A percentile compares a stretch with the other conserved stretches of the same genome.
Conservation (phyloP, 2,888 invertebrate genomes). For the Neoascia interrupta region DNA sequence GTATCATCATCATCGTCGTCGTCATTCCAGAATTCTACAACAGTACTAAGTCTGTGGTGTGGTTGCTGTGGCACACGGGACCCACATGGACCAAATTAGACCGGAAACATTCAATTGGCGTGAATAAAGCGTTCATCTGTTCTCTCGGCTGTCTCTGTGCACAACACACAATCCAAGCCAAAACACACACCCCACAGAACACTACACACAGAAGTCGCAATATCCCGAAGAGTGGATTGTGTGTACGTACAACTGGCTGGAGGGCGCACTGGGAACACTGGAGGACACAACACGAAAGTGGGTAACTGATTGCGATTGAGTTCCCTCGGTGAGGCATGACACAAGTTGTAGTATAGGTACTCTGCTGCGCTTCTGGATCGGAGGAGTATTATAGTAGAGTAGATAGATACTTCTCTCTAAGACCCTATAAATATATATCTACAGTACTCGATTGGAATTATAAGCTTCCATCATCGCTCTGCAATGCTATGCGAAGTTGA, state of each 20-base stretch:
- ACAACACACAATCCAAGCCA: neutral
- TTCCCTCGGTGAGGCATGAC: conserved; percentile 42
- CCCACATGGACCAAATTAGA: conserved; percentile 66
- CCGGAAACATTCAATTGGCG: conserved; percentile 69
- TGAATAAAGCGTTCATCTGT: conserved; percentile 68
- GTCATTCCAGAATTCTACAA: neutral
- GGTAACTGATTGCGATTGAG: conserved; percentile 60
- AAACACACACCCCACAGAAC: neutral
- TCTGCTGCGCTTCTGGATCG: too few relatives aligned
- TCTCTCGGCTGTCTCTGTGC: conserved; percentile 17
- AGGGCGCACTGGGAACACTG: neutral
- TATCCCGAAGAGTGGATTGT: conserved; percentile 12
- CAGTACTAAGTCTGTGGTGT: too few relatives aligned
- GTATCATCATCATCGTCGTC: conserved; percentile 1
- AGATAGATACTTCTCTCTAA: conserved; percentile 38
- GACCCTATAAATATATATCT: too few relatives aligned
- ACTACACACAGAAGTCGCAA: neutral
- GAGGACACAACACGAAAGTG: conserved; percentile 39
- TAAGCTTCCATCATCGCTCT: conserved; percentile 59
- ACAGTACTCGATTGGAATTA: too few relatives aligned
- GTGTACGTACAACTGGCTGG: neutral
- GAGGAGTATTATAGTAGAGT: neutral
- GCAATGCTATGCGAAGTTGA: conserved; percentile 56
- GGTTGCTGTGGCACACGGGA: conserved; percentile 37
- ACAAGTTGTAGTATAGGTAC: conserved; percentile 25